Evolutionary conservation across 1,140 invertebrate genomes (phyloP).

Genomic region (Notospermus geniculatus): DNA sequence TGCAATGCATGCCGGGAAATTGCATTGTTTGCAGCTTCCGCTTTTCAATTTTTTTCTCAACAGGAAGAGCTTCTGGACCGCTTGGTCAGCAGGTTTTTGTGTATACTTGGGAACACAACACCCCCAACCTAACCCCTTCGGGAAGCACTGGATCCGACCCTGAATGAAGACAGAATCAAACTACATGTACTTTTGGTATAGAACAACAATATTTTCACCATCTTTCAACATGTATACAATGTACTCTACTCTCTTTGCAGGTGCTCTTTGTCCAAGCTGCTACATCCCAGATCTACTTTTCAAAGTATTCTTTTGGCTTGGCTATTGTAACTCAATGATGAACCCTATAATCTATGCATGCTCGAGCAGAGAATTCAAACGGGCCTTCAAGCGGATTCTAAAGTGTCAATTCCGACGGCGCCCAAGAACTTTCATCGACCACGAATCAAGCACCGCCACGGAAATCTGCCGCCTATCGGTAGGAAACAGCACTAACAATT

Average conservation of each 20-base stretch:
- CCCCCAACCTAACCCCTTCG: too few species aligned
- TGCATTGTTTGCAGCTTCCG: too few species aligned
- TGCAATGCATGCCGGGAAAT: too few species aligned
- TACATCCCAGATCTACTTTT: conserved; percentile 39
- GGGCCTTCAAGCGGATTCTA: conserved; percentile 56
- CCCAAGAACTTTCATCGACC: background rate
- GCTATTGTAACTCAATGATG: conserved; percentile 69
- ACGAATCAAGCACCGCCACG: background rate
- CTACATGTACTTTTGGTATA: too few species aligned
- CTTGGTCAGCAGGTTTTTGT: too few species aligned
- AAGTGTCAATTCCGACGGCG: conserved; percentile 20
- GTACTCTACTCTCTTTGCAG: conserved; percentile 82
- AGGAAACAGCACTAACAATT: background rate
- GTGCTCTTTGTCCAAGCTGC: conserved; percentile 26
- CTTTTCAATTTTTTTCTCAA: too few species aligned
- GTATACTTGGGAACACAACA: too few species aligned
- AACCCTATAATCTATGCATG: conserved; percentile 96
- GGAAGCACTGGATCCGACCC: too few species aligned
- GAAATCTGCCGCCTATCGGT: background rate
- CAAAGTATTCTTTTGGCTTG: conserved; percentile 66
- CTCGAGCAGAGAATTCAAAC: conserved; percentile 92
- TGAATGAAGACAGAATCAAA: too few species aligned
- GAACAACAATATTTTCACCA: too few species aligned
- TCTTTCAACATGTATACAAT: too few species aligned
- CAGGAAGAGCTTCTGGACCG: too few species aligned